Base-by-base conservation (phyloP, 2,797 vertebrate species). In the Nasua narica region DNA sequence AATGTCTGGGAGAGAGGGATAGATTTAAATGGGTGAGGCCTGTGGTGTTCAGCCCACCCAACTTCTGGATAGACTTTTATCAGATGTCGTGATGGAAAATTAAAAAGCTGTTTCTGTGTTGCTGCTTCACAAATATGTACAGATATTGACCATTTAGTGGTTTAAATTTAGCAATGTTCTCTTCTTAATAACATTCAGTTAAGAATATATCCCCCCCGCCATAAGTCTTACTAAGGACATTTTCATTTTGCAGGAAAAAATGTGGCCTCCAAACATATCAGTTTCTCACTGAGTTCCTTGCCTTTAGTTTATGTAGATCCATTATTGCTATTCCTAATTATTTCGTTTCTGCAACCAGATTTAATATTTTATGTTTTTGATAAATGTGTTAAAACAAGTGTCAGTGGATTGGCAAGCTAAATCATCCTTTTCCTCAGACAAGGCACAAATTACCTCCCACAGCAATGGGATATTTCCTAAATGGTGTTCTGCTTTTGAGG, bases 201-300 rank as follows among this genome's bases (percentile, higher is more conserved):
- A 84, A 92, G 15, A 62, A 72, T 67, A 37, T 78, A 46, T 85
- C 25, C 12, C 4, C 10, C 11, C 4, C 15, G n/a, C 8, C 14
- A 6, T 65, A 74, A 87, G 12, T 85, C 43, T 93, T 56, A 82
- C 72, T 77, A 67, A 89, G 35, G 65, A 72, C 35, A 27, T 92
- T 85, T 87, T 69, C 21, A 87, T 87, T 94, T 94, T 90, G 10
- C 91, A 85, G 82, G 62, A 52, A 89, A 92, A 84, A 94, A 72
- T n/a, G 40, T 93, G 67, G 10, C 40, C 21, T 82, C 27, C 11
- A 90, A 60, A 65, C 25, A 48, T 87, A 70, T 91, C 69, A 54
- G 25, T 35, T 58, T 50, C 65, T 70, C 62, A 12, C 25, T 8
- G 35, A 95, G 27, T 79, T 82, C 52, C 14, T 92, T 95, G 35